phyloP scores from a whole-genome alignment of 35 echinoderm and acorn worm species.

The Apostichopus japonicus region DNA sequence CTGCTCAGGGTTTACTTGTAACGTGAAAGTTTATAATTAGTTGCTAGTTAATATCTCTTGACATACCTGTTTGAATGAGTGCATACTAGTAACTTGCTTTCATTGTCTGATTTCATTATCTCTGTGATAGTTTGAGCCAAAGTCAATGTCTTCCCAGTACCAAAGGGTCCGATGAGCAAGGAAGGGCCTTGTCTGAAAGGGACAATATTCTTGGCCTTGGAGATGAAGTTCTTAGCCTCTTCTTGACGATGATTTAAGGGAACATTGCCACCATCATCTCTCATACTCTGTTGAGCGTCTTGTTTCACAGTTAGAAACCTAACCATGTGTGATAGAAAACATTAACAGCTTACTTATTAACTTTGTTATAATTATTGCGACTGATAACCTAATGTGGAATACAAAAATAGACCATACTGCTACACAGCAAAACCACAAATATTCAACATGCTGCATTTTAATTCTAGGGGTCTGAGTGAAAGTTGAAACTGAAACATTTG shows the following conservation, averaged over 20 bases:
- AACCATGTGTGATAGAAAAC: too few relatives aligned
- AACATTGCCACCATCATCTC: not conserved
- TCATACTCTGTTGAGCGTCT: not conserved
- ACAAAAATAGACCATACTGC: too few relatives aligned
- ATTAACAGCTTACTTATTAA: too few relatives aligned
- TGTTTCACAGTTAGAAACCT: not conserved
- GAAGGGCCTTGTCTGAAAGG: constrained; percentile 57
- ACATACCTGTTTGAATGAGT: constrained; percentile 86
- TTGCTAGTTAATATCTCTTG: too few relatives aligned
- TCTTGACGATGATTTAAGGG: constrained; percentile 18
- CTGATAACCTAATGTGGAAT: too few relatives aligned
- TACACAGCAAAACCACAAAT: too few relatives aligned
- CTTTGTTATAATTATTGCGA: too few relatives aligned
- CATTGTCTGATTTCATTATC: constrained; percentile 27
- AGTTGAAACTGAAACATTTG: too few relatives aligned
- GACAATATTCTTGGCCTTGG: not conserved
- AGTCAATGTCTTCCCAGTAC: constrained; percentile 85
- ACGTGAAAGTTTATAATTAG: too few relatives aligned
- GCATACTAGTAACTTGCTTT: constrained; percentile 82
- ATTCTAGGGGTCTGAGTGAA: too few relatives aligned
- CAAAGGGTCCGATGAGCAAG: constrained; percentile 76
- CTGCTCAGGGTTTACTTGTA: too few relatives aligned
- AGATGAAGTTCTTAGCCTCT: constrained; percentile 8
- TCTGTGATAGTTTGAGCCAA: constrained; percentile 67
- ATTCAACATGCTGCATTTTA: too few relatives aligned